Percentiles rank a stretch among this genome's conserved stretches.
These are phyloP conservation scores for Phrynocephalus forsythii DNA, from an alignment of 2,797 vertebrate genomes.

Conservation along the genomic window DNA sequence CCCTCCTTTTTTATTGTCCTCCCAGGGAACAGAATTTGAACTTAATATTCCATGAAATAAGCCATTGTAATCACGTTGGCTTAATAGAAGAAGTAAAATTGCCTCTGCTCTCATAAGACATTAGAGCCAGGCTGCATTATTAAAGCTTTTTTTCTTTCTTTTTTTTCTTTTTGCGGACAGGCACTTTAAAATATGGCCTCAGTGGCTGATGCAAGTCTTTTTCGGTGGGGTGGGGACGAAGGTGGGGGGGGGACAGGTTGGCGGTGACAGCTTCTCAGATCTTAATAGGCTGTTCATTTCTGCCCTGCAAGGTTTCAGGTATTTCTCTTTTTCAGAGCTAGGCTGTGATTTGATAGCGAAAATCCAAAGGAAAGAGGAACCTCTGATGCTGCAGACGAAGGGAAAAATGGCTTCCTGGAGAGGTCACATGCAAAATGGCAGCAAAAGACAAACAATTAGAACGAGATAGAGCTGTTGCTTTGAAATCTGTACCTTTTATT, in stretches of 20 bases:
- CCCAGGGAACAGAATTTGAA: slow-evolving; percentile 94
- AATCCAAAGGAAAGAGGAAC: slow-evolving; percentile 82
- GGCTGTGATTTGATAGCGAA: slow-evolving; percentile 82
- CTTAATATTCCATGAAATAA: slow-evolving; percentile 99
- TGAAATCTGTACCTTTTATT: slow-evolving; percentile 62
- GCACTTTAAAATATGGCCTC: slow-evolving; percentile 88
- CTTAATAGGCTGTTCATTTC: slow-evolving; percentile 88
- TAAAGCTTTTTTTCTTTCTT: slow-evolving; percentile 66
- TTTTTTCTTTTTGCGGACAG: slow-evolving; percentile 83
- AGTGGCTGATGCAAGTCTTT: slow-evolving; percentile 87
- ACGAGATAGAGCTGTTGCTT: slow-evolving; percentile 61
- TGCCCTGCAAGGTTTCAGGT: slow-evolving; percentile 78
- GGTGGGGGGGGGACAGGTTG: too few species aligned
- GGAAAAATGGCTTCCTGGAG: slow-evolving; percentile 76
- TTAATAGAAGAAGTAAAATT: slow-evolving; percentile 98
- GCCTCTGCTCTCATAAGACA: slow-evolving; percentile 87
- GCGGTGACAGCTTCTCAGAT: slow-evolving; percentile 87
- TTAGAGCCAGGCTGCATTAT: slow-evolving; percentile 89
- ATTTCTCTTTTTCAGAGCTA: slow-evolving; percentile 73
- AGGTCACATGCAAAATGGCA: slow-evolving; percentile 82
- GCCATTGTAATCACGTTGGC: slow-evolving; percentile 95
- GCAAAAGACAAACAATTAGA: slow-evolving; percentile 80
- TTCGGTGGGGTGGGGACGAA: slow-evolving; percentile 71
- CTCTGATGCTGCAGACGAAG: slow-evolving; percentile 79
- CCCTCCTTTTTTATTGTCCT: slow-evolving; percentile 82